phyloP scores from a whole-genome alignment of 2,797 vertebrate species.

The Nannoperca australis region DNA sequence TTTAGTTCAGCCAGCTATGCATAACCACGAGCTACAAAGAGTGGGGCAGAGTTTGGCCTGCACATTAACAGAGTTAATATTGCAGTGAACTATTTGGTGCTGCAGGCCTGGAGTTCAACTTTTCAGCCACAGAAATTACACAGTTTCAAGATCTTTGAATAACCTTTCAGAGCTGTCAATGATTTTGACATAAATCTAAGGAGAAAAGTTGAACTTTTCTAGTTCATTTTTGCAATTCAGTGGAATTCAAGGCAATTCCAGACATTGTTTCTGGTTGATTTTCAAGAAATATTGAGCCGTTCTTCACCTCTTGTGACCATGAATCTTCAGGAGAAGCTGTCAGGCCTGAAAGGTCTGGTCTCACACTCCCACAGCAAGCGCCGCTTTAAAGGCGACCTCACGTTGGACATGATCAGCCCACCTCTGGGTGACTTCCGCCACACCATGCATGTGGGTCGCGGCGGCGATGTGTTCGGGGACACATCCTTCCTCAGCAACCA shows the following conservation, averaged over 20 bases:
- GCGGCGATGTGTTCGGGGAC: slow-evolving; percentile 96
- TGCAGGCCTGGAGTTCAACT: slow-evolving; percentile 37
- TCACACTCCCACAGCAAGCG: slow-evolving; percentile 91
- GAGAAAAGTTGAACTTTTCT: slow-evolving; percentile 18
- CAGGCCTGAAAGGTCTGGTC: slow-evolving; percentile 92
- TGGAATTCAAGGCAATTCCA: slow-evolving; percentile 44
- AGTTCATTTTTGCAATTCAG: slow-evolving; percentile 15
- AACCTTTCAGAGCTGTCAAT: slow-evolving; percentile 35
- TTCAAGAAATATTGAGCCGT: slow-evolving; percentile 15
- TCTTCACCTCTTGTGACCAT: slow-evolving; percentile 75
- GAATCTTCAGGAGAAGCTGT: slow-evolving; percentile 95
- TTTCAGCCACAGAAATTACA: slow-evolving; percentile 51
- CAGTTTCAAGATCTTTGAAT: slow-evolving; percentile 52
- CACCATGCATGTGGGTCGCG: slow-evolving; percentile 97
- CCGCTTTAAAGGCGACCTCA: slow-evolving; percentile 89
- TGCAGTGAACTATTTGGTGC: slow-evolving; percentile 54
- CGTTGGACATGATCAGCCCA: slow-evolving; percentile 96
- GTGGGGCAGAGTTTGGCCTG: slow-evolving; percentile 64
- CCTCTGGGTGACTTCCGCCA: slow-evolving; percentile 97
- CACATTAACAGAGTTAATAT: slow-evolving; percentile 69
- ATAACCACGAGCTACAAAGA: slow-evolving; percentile 66
- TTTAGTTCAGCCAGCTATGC: slow-evolving; percentile 76
- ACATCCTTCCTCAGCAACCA: slow-evolving; percentile 98
- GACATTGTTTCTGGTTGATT: slow-evolving; percentile 12
- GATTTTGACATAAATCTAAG: slow-evolving; percentile 24